Evolutionary conservation across 2,113 vertebrate species (phyloP), one percentile per base, ranked within the genome.

Genomic region (Sclerurus mexicanus): DNA sequence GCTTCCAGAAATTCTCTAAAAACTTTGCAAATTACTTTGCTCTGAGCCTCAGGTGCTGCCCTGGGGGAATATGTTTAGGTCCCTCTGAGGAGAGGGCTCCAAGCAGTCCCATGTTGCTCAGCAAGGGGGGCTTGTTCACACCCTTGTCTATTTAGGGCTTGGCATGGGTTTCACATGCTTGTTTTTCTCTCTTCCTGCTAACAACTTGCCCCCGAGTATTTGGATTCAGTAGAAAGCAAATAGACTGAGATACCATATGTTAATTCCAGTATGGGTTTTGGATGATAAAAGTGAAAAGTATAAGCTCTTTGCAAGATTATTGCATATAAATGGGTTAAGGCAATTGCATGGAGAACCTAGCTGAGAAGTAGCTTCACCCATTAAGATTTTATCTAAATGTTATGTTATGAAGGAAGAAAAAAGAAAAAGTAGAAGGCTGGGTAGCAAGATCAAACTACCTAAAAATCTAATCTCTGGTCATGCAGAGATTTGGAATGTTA

Each of bases 211-310:
- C 72, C 73, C 82, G 58, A 93, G 69, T 94, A 55, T 87, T 94
- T 95, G 93, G 85, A 97, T 77, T 80, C 52, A 44, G 50, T 73
- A 73, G 85, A 89, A 96, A 93, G 85, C 24, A 64, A 78, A 81
- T 13, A 75, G 75, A 81, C 27, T 27, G 72, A 86, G 90, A 95
- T 91, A 74, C 83, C 93, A 40, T 67, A 81, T 81, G 85, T 89
- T 91, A 95, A 95, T 95, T 89, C 76, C 76, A 60, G 68, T 63
- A 60, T 52, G 59, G 1, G 62, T 93, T 85, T 79, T 88, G 89
- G 73, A 91, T 93, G 93, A 97, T 95, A 94, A 90, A 97, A 97
- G 72, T 87, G 50, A 79, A 85, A 95, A 88, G 25, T 82, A 66
- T 67, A 72, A 87, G 53, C 64, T 90, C 58, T 85, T 81, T 72